Percentiles rank a stretch among this genome's conserved stretches.
phyloP scores from a whole-genome alignment of 2,797 vertebrate species.

The Enteromius argenteus region DNA sequence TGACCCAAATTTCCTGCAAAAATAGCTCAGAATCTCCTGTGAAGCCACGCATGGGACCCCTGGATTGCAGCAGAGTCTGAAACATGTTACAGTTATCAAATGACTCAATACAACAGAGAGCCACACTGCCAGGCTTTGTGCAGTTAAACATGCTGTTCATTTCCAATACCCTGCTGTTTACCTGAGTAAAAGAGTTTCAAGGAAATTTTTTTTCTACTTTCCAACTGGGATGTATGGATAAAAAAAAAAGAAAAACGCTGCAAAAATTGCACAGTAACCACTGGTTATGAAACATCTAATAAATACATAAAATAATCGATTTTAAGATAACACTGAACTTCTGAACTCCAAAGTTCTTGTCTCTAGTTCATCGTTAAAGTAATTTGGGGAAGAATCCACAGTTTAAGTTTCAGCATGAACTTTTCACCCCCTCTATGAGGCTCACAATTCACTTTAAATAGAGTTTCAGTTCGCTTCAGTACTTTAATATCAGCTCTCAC shows the following conservation, averaged over 20 bases:
- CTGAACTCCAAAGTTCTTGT: neutral
- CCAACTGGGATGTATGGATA: neutral
- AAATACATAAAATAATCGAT: neutral
- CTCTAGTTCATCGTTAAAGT: conserved; percentile 4
- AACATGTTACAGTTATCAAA: conserved; percentile 37
- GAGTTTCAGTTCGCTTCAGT: neutral
- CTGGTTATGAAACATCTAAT: neutral
- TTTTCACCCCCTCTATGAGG: neutral
- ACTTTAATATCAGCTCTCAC: neutral
- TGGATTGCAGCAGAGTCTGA: conserved; percentile 49
- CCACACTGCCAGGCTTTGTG: conserved; percentile 23
- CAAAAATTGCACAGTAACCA: neutral
- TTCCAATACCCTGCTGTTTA: conserved; percentile 30
- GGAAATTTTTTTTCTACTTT: neutral
- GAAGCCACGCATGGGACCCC: conserved; percentile 30
- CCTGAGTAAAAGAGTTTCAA: neutral
- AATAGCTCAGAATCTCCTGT: conserved; percentile 56
- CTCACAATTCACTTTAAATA: neutral
- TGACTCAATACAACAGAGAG: conserved; percentile 45
- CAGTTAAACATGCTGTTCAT: conserved; percentile 14
- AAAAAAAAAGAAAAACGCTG: neutral
- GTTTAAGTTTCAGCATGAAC: conserved; percentile 7
- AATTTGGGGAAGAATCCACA: neutral
- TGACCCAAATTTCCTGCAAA: conserved; percentile 59
- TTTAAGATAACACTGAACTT: neutral